These are phyloP conservation scores for Phylloscopus trochilus DNA, from an alignment of 2,113 vertebrate genomes.

Conservation along the genomic window DNA sequence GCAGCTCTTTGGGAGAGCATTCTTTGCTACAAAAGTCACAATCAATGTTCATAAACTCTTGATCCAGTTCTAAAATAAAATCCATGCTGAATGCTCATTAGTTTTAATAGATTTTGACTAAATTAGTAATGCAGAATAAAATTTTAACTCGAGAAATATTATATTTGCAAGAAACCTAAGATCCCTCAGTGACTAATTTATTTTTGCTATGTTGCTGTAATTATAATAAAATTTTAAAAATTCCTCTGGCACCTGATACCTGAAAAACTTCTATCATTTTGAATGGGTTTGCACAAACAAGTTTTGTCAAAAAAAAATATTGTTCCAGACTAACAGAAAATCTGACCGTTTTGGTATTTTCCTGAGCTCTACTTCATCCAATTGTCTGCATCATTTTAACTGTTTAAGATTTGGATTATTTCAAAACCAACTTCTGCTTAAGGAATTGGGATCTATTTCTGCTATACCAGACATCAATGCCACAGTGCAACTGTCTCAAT, in stretches of 20 bases:
- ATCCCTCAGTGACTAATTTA: not conserved
- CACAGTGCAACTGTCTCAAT: not conserved
- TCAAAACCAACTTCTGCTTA: not conserved
- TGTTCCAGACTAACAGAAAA: not conserved
- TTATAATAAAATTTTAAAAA: not conserved
- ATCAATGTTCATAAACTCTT: not conserved
- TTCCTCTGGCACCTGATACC: not conserved
- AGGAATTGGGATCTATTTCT: not conserved
- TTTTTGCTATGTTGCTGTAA: not conserved
- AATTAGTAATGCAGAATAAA: not conserved
- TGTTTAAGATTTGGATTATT: not conserved
- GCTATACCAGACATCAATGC: not conserved
- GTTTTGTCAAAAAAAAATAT: not conserved
- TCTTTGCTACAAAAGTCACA: not conserved
- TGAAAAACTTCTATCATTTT: not conserved
- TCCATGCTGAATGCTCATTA: not conserved
- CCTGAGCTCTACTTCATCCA: not conserved
- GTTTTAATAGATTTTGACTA: not conserved
- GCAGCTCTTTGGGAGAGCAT: not conserved
- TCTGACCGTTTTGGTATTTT: not conserved
- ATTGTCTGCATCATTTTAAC: not conserved
- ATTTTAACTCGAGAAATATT: not conserved
- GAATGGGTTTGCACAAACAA: not conserved
- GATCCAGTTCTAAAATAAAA: not conserved
- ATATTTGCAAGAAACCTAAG: not conserved